phyloP scores from a whole-genome alignment of 2,888 invertebrate genomes.

The Agrotis exclamationis region DNA sequence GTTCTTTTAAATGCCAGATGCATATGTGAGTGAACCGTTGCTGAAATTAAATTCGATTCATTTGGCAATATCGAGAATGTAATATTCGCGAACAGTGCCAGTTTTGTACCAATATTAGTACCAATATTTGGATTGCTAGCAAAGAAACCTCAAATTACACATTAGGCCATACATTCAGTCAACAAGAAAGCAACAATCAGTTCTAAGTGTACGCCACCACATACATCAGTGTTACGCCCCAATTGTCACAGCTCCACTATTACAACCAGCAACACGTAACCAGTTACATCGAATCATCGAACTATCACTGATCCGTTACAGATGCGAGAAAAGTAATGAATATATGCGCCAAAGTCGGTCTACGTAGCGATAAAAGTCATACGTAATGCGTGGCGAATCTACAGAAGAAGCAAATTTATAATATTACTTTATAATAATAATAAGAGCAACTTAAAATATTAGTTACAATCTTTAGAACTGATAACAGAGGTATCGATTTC shows the following conservation, averaged over 20 bases:
- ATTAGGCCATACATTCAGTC: conserved; percentile 30
- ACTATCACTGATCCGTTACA: conserved; percentile 44
- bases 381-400: conserved; percentile 65
- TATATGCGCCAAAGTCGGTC: conserved; percentile 66
- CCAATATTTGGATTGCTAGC: conserved; percentile 3
- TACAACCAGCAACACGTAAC: conserved; percentile 57
- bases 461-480: not conserved
- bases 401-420: conserved; percentile 55
- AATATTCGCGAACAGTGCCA: not conserved
- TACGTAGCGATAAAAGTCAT: conserved; percentile 65
- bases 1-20: not conserved
- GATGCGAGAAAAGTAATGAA: conserved; percentile 51
- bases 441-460: conserved; percentile 23
- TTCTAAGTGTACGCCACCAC: conserved; percentile 40
- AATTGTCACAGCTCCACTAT: conserved; percentile 51
- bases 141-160: conserved; percentile 20
- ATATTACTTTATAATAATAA: conserved; percentile 38
- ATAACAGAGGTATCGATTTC: not conserved
- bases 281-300: conserved; percentile 47
- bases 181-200: conserved; percentile 45
- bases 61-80: conserved; percentile 1
- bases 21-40: not conserved
- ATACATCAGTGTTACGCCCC: conserved; percentile 58
- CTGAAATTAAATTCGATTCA: not conserved
- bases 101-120: too few relatives aligned